Evolutionary conservation across 2,113 vertebrate genomes (phyloP).

Genomic region (Variabilichromis moorii): DNA sequence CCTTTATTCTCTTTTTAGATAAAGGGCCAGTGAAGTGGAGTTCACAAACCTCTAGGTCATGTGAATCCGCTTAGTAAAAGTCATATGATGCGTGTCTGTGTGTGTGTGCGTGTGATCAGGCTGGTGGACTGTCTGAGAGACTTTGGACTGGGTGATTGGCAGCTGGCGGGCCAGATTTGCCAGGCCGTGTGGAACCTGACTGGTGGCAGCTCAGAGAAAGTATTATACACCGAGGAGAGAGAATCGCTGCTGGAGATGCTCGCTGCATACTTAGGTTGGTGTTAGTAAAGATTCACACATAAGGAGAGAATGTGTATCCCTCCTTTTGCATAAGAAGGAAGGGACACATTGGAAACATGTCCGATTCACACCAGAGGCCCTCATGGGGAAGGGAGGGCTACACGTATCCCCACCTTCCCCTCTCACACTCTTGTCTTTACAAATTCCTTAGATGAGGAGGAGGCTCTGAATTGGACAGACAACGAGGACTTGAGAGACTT

Average conservation of each 20-base stretch:
- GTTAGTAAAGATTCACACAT: not conserved
- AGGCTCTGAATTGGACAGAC: slow-evolving; percentile 65
- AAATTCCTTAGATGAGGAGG: slow-evolving; percentile 73
- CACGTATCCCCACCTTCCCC: not conserved
- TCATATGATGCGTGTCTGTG: slow-evolving; percentile 31
- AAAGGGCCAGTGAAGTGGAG: slow-evolving; percentile 13
- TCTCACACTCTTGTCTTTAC: not conserved
- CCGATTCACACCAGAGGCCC: not conserved
- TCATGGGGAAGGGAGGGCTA: not conserved
- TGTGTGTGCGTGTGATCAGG: slow-evolving; percentile 61
- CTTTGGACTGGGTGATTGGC: slow-evolving; percentile 87
- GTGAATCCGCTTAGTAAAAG: slow-evolving; percentile 28
- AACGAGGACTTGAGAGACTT: slow-evolving; percentile 66
- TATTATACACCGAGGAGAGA: slow-evolving; percentile 64
- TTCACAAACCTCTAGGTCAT: slow-evolving; percentile 42
- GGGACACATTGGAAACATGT: not conserved
- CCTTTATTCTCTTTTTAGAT: not conserved
- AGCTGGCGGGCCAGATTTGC: slow-evolving; percentile 85
- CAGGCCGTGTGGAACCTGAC: slow-evolving; percentile 92
- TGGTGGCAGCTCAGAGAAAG: not conserved
- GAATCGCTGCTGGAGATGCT: slow-evolving; percentile 69
- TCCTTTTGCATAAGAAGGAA: not conserved
- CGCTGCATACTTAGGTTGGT: slow-evolving; percentile 75
- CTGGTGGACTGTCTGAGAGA: slow-evolving; percentile 86
- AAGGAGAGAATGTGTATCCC: not conserved